phyloP scores from a whole-genome alignment of 2,888 invertebrate genomes.

The Glyphotaelius pellucidus region DNA sequence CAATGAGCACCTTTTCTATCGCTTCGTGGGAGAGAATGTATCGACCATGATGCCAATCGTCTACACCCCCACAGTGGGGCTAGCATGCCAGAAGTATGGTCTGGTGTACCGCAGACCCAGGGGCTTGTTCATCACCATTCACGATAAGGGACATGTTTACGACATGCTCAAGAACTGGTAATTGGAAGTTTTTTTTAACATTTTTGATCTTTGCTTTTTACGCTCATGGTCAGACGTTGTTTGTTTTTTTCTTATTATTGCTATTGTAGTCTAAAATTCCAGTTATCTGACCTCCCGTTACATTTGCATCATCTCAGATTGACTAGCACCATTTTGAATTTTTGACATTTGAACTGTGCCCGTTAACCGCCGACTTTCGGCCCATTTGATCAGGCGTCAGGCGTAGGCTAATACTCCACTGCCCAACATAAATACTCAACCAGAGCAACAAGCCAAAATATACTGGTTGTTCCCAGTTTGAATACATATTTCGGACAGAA shows the following conservation, averaged over 20 bases:
- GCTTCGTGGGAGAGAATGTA: conserved; percentile 91
- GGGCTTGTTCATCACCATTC: conserved; percentile 96
- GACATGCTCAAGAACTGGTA: conserved; percentile 96
- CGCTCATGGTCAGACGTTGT: not conserved
- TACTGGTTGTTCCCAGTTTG: no score
- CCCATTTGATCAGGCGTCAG: not conserved
- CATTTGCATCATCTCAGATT: not conserved
- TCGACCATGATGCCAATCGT: conserved; percentile 97
- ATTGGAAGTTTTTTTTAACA: conserved; percentile 68
- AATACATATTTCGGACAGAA: no score
- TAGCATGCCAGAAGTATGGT: conserved; percentile 98
- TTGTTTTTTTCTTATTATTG: not conserved
- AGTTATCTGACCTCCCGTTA: not conserved
- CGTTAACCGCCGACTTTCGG: not conserved
- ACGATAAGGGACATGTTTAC: conserved; percentile 96
- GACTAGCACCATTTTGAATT: not conserved
- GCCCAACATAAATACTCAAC: no score
- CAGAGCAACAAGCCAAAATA: no score
- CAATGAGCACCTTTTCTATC: conserved; percentile 97
- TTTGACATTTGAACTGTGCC: not conserved
- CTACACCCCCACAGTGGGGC: conserved; percentile 99
- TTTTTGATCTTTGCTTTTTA: conserved; percentile 34
- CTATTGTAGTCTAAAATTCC: not conserved
- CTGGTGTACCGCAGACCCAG: conserved; percentile 93
- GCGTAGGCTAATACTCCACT: no score